Evolutionary conservation across 2,888 invertebrate genomes (phyloP), one percentile per base, ranked within the genome.

Genomic region (Plusia festucae): DNA sequence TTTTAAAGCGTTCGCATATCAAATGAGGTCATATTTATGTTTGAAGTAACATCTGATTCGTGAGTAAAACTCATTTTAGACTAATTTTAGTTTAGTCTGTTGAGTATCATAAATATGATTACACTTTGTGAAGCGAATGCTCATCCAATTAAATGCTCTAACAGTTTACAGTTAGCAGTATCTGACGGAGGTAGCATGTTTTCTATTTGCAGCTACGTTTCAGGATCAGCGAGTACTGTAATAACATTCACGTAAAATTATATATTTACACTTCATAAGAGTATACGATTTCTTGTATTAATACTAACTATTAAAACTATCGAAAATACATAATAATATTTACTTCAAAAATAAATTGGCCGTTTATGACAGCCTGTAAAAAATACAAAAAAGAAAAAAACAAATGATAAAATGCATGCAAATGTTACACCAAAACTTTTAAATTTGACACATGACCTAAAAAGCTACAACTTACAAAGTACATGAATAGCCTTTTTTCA

Each of bases 401-500:
- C 3, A 40, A n/a, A 40, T n/a, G 6, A n/a, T 40, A 15, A 15
- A 34, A 34, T 34, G 15, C n/a, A 15, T 15, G 4, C 4, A 13
- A 15, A 34, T 15, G 15, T 34, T 34, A n/a, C n/a, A n/a, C n/a
- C n/a, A n/a, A 2, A 34, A 34, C 15, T 34, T 34, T 34, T 13
- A n/a, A n/a, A 40, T 40, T 40, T 40, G 40, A 40, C 13, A 34
- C 1, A 34, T 34, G 13, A 13, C 24, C 2, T 7, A 49, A 49
- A 49, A 49, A 49, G n/a, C n/a, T 11, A 20, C 2, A 18, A 20
- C 46, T 49, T 49, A 49, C 20, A 20, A 11, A 18, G 6, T n/a
- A 34, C 11, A 15, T 34, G 34, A 34, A 34, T 9, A 34, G 11
- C n/a, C 40, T 24, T 54, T 44, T 55, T 58, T 69, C 7, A 65